Percentiles rank a stretch among this genome's conserved stretches.
Evolutionary conservation across 1,140 invertebrate species (phyloP).

Genomic region (Leptinotarsa undecemlineata): DNA sequence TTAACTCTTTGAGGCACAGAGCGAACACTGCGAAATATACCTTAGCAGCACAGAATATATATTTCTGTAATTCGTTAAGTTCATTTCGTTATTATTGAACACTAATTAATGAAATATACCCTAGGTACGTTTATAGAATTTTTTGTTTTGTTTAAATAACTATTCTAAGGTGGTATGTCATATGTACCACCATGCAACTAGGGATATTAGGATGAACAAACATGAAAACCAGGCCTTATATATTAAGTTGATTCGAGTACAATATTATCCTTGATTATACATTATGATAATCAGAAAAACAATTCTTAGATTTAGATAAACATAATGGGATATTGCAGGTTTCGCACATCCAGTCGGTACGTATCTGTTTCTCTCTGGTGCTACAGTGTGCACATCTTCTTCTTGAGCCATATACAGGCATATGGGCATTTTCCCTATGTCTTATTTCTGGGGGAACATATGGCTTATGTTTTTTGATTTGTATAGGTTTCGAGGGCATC

Average conservation of each 20-base stretch:
- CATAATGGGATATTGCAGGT: not conserved
- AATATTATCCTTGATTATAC: too few species aligned
- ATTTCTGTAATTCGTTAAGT: too few species aligned
- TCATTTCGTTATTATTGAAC: too few species aligned
- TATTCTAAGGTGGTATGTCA: too few species aligned
- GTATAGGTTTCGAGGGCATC: not conserved
- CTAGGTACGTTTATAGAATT: too few species aligned
- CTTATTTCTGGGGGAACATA: slow-evolving; percentile 10
- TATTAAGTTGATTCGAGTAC: too few species aligned
- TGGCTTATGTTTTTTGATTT: slow-evolving; percentile 2
- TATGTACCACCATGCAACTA: too few species aligned
- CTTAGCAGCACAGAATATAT: too few species aligned
- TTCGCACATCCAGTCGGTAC: slow-evolving; percentile 13
- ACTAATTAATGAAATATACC: too few species aligned
- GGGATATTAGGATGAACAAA: too few species aligned
- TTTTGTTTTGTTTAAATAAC: too few species aligned
- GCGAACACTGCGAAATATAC: not conserved
- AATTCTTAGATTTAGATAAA: slow-evolving; percentile 13
- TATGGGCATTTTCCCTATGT: slow-evolving; percentile 1
- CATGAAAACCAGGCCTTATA: too few species aligned
- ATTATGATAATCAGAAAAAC: slow-evolving; percentile 11
- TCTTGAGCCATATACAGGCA: slow-evolving; percentile 14
- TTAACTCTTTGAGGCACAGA: slow-evolving; percentile 2
- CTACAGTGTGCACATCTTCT: slow-evolving; percentile 11
- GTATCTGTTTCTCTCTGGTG: slow-evolving; percentile 6